Conservation (phyloP, 2,888 invertebrate species). For the Catocala sponsa region DNA sequence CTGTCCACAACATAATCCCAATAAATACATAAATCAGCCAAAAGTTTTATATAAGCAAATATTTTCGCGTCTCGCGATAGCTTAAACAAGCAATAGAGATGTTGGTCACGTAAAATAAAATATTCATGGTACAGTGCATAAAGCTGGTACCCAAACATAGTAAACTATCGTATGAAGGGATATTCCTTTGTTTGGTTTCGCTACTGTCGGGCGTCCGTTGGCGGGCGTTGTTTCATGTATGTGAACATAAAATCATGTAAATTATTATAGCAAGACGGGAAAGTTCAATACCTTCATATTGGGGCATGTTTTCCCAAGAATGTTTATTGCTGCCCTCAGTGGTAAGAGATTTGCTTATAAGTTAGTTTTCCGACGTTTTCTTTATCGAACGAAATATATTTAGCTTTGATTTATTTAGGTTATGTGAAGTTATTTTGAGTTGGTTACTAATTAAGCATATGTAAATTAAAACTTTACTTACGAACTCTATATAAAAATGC, state of each 20-base stretch:
- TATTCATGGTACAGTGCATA: conserved; percentile 54
- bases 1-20: conserved; percentile 16
- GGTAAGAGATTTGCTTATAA: conserved; percentile 32
- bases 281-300: conserved; percentile 47
- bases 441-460: conserved; percentile 7
- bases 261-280: conserved; percentile 43
- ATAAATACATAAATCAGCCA: conserved; percentile 35
- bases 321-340: conserved; percentile 35
- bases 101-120: conserved; percentile 55
- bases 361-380: conserved; percentile 26
- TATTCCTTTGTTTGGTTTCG: conserved; percentile 51
- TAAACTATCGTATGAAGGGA: conserved; percentile 49
- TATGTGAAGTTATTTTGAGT: conserved; percentile 12
- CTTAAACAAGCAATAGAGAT: conserved; percentile 49
- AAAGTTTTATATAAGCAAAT: conserved; percentile 42
- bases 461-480: no score
- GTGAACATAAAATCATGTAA: conserved; percentile 49
- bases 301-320: conserved; percentile 25
- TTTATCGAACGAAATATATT: conserved; percentile 12
- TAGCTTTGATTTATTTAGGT: conserved; percentile 34
- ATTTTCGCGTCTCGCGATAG: conserved; percentile 41
- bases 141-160: conserved; percentile 43
- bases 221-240: conserved; percentile 38
- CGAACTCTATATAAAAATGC: no score
- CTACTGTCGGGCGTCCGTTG: conserved; percentile 35